Evolutionary conservation across 2,113 vertebrate genomes (phyloP), one percentile per base, ranked within the genome.

Genomic region (Columba janthina): DNA sequence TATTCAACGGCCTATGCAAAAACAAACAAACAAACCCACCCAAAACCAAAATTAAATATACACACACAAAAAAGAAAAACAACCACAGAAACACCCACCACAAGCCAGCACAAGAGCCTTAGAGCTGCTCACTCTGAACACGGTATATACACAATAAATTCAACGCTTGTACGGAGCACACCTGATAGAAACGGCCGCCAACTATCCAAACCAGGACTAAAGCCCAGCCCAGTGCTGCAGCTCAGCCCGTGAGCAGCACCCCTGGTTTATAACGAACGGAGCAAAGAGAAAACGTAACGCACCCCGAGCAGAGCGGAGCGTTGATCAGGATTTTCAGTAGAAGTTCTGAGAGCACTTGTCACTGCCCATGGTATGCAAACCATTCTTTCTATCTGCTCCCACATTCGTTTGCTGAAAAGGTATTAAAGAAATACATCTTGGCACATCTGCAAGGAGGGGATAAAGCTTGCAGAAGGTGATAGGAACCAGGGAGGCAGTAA

Each of bases 401-500:
- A 42, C 4, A 2, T 44, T 42, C 46, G 2, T 14, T 18, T 36
- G 58, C 60, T 78, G 62, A 75, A 72, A 53, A 50, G 34, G 42
- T 67, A 29, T 16, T 58, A 32, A 72, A 91, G 79, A 84, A 91
- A 78, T 17, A 31, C 46, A 58, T 71, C 69, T 44, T 78, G 85
- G 95, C 94, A 79, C 61, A 79, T 66, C 70, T 91, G 94, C 90
- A 71, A 76, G 82, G 85, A 70, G 94, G 86, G 93, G 88, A 40
- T 58, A 56, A 79, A 81, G n/a, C 4, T 20, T 58, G 83, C 66
- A 77, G 94, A 38, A 88, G 94, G 73, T 60, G 83, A 40, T 15
- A 71, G 93, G 91, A 95, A 82, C 75, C 48, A 48, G 83, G 61
- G 91, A 70, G 92, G 96, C 92, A 92, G 94, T 93, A 97, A 75